A percentile compares a stretch with the other conserved stretches of the same genome.
These are phyloP conservation scores for Tokudaia muenninki DNA, from an alignment of 2,797 vertebrate genomes.

Conservation along the genomic window DNA sequence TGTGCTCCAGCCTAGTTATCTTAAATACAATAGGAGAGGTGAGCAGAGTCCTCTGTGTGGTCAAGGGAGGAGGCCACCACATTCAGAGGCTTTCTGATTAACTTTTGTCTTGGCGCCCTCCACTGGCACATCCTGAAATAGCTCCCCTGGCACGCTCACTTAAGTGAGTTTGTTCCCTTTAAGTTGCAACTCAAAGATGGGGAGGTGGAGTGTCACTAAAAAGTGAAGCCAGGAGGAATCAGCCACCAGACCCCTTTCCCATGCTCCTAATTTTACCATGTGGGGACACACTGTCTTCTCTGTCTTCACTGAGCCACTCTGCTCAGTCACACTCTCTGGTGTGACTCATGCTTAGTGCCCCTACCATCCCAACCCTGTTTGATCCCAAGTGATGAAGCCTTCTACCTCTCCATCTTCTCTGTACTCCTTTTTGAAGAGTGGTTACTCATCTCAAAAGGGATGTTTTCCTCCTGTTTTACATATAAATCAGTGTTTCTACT, in stretches of 20 bases:
- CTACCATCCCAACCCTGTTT: background rate
- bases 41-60: background rate
- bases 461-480: constrained; percentile 10
- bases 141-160: background rate
- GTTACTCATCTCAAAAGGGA: constrained; percentile 28
- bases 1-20: background rate
- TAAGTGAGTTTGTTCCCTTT: background rate
- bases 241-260: background rate
- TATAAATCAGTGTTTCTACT: background rate
- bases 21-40: background rate
- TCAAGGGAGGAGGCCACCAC: background rate
- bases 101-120: constrained; percentile 67
- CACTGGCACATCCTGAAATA: constrained; percentile 73
- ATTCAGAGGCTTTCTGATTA: background rate
- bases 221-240: background rate
- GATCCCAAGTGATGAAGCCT: background rate
- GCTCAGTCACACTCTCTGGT: accelerated
- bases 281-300: background rate
- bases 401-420: background rate
- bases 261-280: background rate
- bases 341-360: background rate
- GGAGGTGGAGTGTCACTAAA: background rate
- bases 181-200: background rate
- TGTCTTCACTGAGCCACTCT: background rate
- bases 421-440: background rate